These are phyloP conservation scores for Cotesia typhae DNA, from an alignment of 1,140 invertebrate species.

Conservation along the genomic window DNA sequence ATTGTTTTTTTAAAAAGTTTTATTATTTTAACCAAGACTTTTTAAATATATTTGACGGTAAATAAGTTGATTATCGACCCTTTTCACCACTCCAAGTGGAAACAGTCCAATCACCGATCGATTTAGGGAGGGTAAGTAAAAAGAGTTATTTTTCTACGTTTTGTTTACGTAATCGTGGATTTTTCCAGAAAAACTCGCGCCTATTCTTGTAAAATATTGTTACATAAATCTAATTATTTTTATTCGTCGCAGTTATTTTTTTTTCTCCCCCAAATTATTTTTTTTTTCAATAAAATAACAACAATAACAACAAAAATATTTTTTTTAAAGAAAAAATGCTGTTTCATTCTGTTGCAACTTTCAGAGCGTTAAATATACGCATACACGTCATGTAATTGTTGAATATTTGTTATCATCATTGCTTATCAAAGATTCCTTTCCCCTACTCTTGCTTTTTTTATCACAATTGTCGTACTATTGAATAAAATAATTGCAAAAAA, in stretches of 20 bases:
- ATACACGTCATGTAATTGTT: not conserved
- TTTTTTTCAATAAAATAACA: no score
- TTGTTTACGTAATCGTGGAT: conserved; percentile 27
- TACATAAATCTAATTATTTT: not conserved
- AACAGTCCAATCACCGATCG: conserved; percentile 37
- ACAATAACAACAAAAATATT: not conserved
- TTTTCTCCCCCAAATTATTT: not conserved
- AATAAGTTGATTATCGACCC: not conserved
- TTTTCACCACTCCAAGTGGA: conserved; percentile 42
- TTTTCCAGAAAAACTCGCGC: conserved; percentile 9
- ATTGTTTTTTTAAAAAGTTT: no score
- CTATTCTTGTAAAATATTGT: not conserved
- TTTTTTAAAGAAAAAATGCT: no score
- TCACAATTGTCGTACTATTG: not conserved
- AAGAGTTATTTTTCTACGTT: not conserved
- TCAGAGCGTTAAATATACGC: not conserved
- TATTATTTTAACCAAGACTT: no score
- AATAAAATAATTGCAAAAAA: not conserved
- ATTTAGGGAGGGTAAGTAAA: conserved; percentile 48
- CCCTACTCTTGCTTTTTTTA: not conserved
- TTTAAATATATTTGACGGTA: not conserved
- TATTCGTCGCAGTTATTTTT: not conserved
- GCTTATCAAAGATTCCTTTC: not conserved
- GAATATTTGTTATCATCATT: not conserved
- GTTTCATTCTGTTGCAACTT: not conserved